Evolutionary conservation across 1,140 invertebrate species (phyloP), one percentile per base, ranked within the genome.

Genomic region (Eufriesea mexicana): DNA sequence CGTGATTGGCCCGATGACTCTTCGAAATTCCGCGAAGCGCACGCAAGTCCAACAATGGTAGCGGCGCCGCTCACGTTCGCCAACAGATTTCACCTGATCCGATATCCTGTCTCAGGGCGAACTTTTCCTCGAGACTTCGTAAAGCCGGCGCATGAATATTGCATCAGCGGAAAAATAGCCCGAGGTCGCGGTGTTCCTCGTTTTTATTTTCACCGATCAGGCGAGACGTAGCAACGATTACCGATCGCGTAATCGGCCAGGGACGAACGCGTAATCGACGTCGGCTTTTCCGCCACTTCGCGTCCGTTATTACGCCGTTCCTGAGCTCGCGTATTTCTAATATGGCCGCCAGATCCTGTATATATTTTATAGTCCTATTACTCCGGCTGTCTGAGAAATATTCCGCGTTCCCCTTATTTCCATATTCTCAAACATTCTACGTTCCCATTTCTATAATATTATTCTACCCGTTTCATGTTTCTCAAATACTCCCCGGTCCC

Each of bases 381-480:
- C 51, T 76, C 62, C 59, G 54, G 35, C 78, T 42, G 23, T 8
- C 71, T 49, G 25, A 42, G 79, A 76, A 81, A 81, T 75, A 76
- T 76, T 74, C 71, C 59, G 35, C 28, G 51, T 67, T 82, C 71
- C 51, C 72, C 71, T 82, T 76, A 75, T 82, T 82, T 82, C 79
- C 72, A 75, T 80, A 71, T 64, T 55, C 70, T 80, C 78, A 74
- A 80, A 80, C 70, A 81, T 75, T 67, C 79, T 42, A 51, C 35
- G 62, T 16, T 76, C 79, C 45, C 62, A 64, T 82, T 76, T 76
- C 62, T 82, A 82, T 82, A 82, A 82, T 64, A 80, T 80, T 82
- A 82, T 76, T 67, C 79, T 49, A 57, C 62, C 59, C 20, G 49
- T 54, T 49, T 66, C 73, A 16, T 57, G 61, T 75, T 81, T 49